Evolutionary conservation across 2,797 vertebrate species (phyloP), one percentile per base, ranked within the genome.

Genomic region (Betta splendens): DNA sequence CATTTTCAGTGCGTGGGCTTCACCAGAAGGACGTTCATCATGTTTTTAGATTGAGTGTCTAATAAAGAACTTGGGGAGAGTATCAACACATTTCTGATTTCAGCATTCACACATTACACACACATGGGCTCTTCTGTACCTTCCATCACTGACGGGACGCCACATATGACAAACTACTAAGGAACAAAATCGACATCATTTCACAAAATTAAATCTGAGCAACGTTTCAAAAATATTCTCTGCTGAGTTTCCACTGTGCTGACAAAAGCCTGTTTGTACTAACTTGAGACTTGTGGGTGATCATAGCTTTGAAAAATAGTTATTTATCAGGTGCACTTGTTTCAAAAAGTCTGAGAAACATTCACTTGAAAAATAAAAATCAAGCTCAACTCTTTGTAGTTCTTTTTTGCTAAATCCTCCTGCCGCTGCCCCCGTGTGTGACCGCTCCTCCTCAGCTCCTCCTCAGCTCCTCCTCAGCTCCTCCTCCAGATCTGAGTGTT

Each of bases 371-470:
- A 49, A 56, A 61, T 52, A 42, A 48, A 59, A 46, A 61, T 62
- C 53, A 67, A 76, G 73, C 64, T 61, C 18, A 56, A 29, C 46
- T 23, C 22, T 7, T 33, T 40, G 48, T 18, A 5, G 39, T 49
- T 7, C 9, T 3, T 25, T 59, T 48, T 48, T 57, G 20, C 3
- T 38, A 59, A 59, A 18, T 13, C 11, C 44, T 17, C 5, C 32
- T 66, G 39, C 20, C 16, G 23, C 21, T 3, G 92, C 87, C 54
- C 94, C 93, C 92, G 90, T 92, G 60, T 93, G n/a, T n/a, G n/a
- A n/a, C 91, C 74, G 94, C 93, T 48, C 85, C 69, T 90, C 47
- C 85, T 93, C 91, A 74, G 94, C 93, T 48, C 85, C 69, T 90
- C 47, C 85, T 62, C 69, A 61, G 57, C 15, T 36, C 16, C 7